Percentiles rank a stretch among this genome's conserved stretches.
phyloP scores from a whole-genome alignment of 2,113 vertebrate species.

The Psettodes erumei region DNA sequence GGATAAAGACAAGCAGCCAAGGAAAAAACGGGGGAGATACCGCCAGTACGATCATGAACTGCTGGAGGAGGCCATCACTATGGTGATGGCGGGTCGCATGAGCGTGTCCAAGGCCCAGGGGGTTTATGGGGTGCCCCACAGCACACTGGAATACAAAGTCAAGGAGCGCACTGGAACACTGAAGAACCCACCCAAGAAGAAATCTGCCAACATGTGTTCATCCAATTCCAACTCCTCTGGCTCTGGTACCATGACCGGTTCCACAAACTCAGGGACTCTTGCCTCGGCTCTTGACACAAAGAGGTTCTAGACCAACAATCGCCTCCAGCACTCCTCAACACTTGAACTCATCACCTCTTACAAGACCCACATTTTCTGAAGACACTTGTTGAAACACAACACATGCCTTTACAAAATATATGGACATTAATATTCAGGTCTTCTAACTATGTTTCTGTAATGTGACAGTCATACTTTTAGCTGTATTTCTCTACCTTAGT shows the following conservation, averaged over 20 bases:
- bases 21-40: conserved; percentile 98
- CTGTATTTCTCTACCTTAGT: conserved; percentile 62
- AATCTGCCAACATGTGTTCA: conserved; percentile 78
- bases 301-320: conserved; percentile 87
- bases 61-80: conserved; percentile 97
- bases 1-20: conserved; percentile 98
- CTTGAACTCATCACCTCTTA: conserved; percentile 83
- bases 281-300: conserved; percentile 84
- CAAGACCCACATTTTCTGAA: conserved; percentile 88
- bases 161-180: conserved; percentile 98
- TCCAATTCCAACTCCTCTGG: conserved; percentile 82
- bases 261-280: conserved; percentile 95
- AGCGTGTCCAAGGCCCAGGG: conserved; percentile 99
- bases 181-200: conserved; percentile 99
- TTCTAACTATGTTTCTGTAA: conserved; percentile 93
- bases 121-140: conserved; percentile 98
- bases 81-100: conserved; percentile 99
- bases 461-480: conserved; percentile 67
- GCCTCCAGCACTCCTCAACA: conserved; percentile 71
- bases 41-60: conserved; percentile 98
- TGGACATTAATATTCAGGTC: conserved; percentile 92
- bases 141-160: conserved; percentile 99
- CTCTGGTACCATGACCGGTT: conserved; percentile 87
- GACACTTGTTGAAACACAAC: conserved; percentile 91
- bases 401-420: conserved; percentile 92